Base-by-base conservation (phyloP, 2,888 invertebrate genomes). In the Hipparchia sbordonii region DNA sequence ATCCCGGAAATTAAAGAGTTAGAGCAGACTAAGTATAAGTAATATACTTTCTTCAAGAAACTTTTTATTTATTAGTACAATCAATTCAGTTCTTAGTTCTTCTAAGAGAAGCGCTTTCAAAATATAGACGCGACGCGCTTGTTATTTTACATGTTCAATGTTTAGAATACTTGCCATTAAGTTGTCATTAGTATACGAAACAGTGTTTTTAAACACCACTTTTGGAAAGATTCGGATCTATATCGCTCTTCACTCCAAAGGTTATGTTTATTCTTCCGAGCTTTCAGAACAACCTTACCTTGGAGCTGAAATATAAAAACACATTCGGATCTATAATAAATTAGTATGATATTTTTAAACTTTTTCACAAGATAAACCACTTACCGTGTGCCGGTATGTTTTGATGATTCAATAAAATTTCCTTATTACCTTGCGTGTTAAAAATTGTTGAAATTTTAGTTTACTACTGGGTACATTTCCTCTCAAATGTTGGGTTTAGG, bases 201-300 rank as follows among this genome's bases (percentile, higher is more conserved):
- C 39, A 39, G 10, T 59, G 59, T 60, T 60, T 60, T 39, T 12
- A 2, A 39, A 33, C 33, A 59, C 23, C 33, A 59, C 39, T 60
- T 60, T 60, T 60, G 6, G 6, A 57, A 48, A 56, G 9, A 6
- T 10, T 51, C 68, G 46, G 75, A 63, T 72, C 75, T 81, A 78
- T 82, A 76, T 82, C 81, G 81, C 79, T 84, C 79, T 74, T 76
- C 81, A 70, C 79, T 79, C 74, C 74, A 77, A 73, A 79, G 79
- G 77, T 80, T 79, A 74, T 77, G 77, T 79, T 78, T 74, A 70
- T 72, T 72, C 78, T 76, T 78, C 75, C 74, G 75, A 74, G 78
- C 78, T 79, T 80, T 78, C 68, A 72, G 78, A 79, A 73, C 71
- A 86, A 80, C 90, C 89, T 90, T 89, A 84, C 88, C 89, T 89